Evolutionary conservation across 2,113 vertebrate species (phyloP).

Genomic region (Abramis brama): DNA sequence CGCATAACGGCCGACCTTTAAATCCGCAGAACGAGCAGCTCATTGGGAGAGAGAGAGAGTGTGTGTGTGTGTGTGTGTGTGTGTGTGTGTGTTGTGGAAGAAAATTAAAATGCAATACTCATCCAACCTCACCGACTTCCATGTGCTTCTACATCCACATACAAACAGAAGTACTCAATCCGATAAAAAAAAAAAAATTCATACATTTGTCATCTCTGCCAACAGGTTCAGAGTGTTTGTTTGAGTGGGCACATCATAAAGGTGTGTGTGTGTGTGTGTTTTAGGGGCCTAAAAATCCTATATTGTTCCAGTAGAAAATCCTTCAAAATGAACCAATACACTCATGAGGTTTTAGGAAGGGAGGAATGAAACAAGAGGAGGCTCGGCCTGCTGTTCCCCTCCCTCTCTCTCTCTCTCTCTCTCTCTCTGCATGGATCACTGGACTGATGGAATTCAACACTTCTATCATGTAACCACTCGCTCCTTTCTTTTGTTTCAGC

Average conservation of each 20-base stretch:
- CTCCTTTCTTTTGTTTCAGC: neutral
- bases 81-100: slow-evolving; percentile 16
- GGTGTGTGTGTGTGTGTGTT: slow-evolving; percentile 34
- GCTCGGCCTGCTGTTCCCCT: neutral
- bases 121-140: slow-evolving; percentile 12
- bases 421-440: slow-evolving; percentile 31
- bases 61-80: slow-evolving; percentile 28
- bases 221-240: slow-evolving; percentile 41
- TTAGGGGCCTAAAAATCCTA: slow-evolving; percentile 33
- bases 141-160: slow-evolving; percentile 15
- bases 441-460: slow-evolving; percentile 45
- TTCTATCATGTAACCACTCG: slow-evolving; percentile 32
- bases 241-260: slow-evolving; percentile 10
- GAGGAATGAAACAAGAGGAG: slow-evolving; percentile 33
- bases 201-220: slow-evolving; percentile 50
- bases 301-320: slow-evolving; percentile 45
- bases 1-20: slow-evolving; percentile 68
- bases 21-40: slow-evolving; percentile 62
- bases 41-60: slow-evolving; percentile 49
- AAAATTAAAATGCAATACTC: slow-evolving; percentile 45
- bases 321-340: slow-evolving; percentile 34
- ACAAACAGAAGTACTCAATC: slow-evolving; percentile 32
- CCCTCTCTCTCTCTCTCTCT: slow-evolving; percentile 8
- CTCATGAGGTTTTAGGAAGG: slow-evolving; percentile 15
- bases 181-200: slow-evolving; percentile 30